Base-by-base conservation (phyloP, 2,888 invertebrate genomes). In the Drosophila tanythrix region DNA sequence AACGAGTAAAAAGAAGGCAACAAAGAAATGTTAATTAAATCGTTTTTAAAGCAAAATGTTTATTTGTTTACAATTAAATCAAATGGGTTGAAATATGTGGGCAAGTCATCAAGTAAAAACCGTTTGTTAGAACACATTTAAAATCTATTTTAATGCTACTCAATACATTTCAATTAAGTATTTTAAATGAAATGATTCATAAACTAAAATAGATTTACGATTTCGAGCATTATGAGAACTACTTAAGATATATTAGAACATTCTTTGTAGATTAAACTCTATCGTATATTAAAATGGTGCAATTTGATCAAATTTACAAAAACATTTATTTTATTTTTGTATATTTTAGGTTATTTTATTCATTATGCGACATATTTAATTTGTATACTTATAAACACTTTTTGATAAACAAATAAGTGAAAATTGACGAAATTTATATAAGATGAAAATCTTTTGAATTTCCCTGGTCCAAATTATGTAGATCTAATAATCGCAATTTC, bases 1-100 rank as follows among this genome's bases (percentile, higher is more conserved):
- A 88, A 88, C 13, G 81, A 85, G 38, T 71, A 67, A 58, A 66
- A 58, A 64, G 70, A 60, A 48, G 51, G 21, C n/a, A 25, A 56
- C 31, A 56, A 60, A 76, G 55, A 74, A 82, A 77, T 74, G 81
- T 90, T 88, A 90, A 90, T 90, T 88, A 90, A 90, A 88, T 76
- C 72, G 76, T 79, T 43, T 58, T 36, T 21, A 6, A 21, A 43
- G 35, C 15, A 52, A 57, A 55, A 55, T 29, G 31, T 36, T 67
- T 46, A 46, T 46, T 69, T 75, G 50, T 61, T 29, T 53, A 62
- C 52, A 62, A 56, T 63, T 70, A 38, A 64, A 66, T 70, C n/a
- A 35, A 27, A 56, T 53, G 48, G 36, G 21, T 10, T 55, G 15
- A 43, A 25, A 7, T n/a, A 35, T 56, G 56, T 18, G 18, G 35